Evolutionary conservation across 2,888 invertebrate species (phyloP), one percentile per base, ranked within the genome.

Genomic region (Lepidochitona cinerea): DNA sequence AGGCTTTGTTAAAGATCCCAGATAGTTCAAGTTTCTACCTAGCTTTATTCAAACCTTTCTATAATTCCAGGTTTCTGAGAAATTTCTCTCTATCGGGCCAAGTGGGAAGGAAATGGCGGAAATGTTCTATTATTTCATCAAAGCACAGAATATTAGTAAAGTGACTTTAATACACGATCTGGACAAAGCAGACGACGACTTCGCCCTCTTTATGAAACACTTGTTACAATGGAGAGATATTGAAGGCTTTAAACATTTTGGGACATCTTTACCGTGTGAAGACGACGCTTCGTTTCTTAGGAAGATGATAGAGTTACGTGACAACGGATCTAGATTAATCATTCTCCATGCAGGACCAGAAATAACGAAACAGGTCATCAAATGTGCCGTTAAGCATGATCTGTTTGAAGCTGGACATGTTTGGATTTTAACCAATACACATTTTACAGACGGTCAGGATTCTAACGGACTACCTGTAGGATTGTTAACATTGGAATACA

Each of bases 391-490:
- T 23, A 70, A 79, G 26, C 75, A 84, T 37, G 77, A 78, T 6
- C 80, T 85, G 35, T 83, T 84, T 52, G 80, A 78, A n/a, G 72
- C 79, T 3, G 88, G 87, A 0, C 85, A 84, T 75, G 87, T 86
- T 7, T 89, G 89, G 89, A 83, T 88, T 33, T 71, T 88, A 35
- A 84, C 86, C 26, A 77, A 79, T 36, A 74, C 72, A 65, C 74
- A 70, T 18, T 64, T 79, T 12, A 41, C 37, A 32, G n/a, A 70
- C 37, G 49, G 68, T 32, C 29, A 23, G 7, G 29, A 41, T 18
- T 37, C 76, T 18, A n/a, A 35, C 41, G 41, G 68, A 4, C 76
- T 74, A 53, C 80, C 80, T 7, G 69, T 74, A n/a, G 80, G 80
- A 1, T 71, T 80, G 23, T 68, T 80, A 18, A 75, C 72, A 2